These are phyloP conservation scores for Drosophila kambysellisi DNA, from an alignment of 2,888 invertebrate species.

Conservation along the genomic window DNA sequence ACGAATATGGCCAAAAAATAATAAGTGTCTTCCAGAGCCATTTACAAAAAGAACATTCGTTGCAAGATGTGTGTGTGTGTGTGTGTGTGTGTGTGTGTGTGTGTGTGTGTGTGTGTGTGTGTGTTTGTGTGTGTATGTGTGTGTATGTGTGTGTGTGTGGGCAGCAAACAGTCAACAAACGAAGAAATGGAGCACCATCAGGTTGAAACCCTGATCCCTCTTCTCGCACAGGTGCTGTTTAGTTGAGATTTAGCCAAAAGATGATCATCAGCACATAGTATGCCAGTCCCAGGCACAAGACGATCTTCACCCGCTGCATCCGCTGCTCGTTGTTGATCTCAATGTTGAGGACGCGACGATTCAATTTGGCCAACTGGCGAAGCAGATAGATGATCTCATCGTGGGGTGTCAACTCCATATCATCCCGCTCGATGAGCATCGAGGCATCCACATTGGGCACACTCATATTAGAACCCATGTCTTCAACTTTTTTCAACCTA, in stretches of 20 bases:
- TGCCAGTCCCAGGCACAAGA: slow-evolving; percentile 93
- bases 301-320: slow-evolving; percentile 93
- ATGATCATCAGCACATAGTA: slow-evolving; percentile 94
- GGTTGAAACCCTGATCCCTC: slow-evolving; percentile 16
- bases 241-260: slow-evolving; percentile 91
- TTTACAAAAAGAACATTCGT: slow-evolving; percentile 26
- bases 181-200: slow-evolving; percentile 48
- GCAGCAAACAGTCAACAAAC: slow-evolving; percentile 47
- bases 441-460: slow-evolving; percentile 74
- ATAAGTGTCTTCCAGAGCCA: slow-evolving; percentile 50
- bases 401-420: slow-evolving; percentile 90
- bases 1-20: slow-evolving; percentile 64
- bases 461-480: too few relatives aligned
- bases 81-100: too few relatives aligned
- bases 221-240: slow-evolving; percentile 37
- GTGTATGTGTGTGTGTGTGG: slow-evolving; percentile 30
- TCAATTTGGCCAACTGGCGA: slow-evolving; percentile 94
- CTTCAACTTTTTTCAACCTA: too few relatives aligned
- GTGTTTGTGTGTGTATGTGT: not conserved
- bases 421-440: slow-evolving; percentile 86
- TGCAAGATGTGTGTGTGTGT: too few relatives aligned
- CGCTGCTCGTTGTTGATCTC: slow-evolving; percentile 94
- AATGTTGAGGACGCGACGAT: slow-evolving; percentile 93
- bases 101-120: too few relatives aligned
- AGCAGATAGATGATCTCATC: slow-evolving; percentile 94